Conservation (phyloP, 2,797 vertebrate genomes). For the Hippopotamyrus pictus region DNA sequence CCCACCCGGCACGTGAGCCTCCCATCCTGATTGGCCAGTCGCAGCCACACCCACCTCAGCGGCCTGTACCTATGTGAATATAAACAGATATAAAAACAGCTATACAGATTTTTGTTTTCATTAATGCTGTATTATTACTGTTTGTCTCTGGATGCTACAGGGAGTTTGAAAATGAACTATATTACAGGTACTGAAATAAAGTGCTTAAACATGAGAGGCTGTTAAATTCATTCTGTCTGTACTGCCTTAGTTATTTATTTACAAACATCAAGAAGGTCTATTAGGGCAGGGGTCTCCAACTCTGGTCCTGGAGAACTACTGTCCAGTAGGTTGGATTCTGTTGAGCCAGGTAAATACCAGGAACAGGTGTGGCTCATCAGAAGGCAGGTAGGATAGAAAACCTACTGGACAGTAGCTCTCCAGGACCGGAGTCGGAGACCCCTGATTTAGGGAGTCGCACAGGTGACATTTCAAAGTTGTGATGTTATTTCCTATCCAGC, state of each 20-base stretch:
- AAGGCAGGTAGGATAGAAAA: background rate
- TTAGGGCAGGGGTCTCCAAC: background rate
- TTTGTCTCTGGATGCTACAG: slow-evolving; percentile 8
- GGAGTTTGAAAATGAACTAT: slow-evolving; percentile 10
- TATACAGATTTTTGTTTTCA: slow-evolving; percentile 10
- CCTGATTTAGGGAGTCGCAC: background rate
- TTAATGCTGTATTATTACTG: background rate
- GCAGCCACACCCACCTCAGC: background rate
- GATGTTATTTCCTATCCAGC: background rate
- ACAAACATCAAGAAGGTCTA: background rate
- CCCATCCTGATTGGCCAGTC: background rate
- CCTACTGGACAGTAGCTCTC: background rate
- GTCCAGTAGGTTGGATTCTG: background rate
- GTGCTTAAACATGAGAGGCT: background rate
- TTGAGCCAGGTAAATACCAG: background rate
- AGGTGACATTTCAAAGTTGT: background rate
- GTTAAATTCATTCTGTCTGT: background rate
- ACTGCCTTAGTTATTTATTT: background rate
- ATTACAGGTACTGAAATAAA: slow-evolving; percentile 2
- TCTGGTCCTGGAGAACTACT: background rate
- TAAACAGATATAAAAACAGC: slow-evolving; percentile 1
- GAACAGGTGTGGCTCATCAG: background rate
- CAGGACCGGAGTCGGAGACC: background rate
- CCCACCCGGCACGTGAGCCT: background rate
- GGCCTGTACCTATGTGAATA: background rate